A percentile compares a stretch with the other conserved stretches of the same genome.
phyloP scores from a whole-genome alignment of 2,797 vertebrate genomes.

The Tangara arthus region DNA sequence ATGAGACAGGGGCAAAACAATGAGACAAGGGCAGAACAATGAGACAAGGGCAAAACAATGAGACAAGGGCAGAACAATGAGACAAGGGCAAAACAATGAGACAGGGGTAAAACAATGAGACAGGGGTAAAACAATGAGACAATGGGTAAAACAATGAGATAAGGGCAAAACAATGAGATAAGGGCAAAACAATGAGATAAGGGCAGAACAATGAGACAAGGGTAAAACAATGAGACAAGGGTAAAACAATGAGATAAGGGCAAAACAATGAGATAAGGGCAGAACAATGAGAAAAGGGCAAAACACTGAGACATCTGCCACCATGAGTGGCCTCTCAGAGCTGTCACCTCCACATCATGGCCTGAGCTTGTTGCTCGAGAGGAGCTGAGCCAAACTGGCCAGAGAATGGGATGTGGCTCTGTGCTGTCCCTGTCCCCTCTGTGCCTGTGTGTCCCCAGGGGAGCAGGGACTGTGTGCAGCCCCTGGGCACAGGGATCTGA shows the following conservation, averaged over 20 bases:
- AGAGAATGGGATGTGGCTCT: not conserved
- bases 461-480: not conserved
- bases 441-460: not conserved
- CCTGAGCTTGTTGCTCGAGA: rapidly evolving
- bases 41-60: too few relatives aligned
- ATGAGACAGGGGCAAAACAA: too few relatives aligned
- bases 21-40: too few relatives aligned
- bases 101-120: too few relatives aligned
- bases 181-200: too few relatives aligned
- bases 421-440: not conserved
- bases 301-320: not conserved
- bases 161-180: not conserved
- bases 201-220: too few relatives aligned
- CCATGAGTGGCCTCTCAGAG: not conserved
- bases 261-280: too few relatives aligned
- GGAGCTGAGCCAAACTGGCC: not conserved
- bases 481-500: not conserved
- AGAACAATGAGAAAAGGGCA: not conserved
- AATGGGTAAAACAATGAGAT: not conserved
- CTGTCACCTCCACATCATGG: not conserved
- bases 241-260: not conserved
- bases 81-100: too few relatives aligned
- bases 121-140: too few relatives aligned
- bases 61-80: too few relatives aligned
- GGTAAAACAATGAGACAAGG: too few relatives aligned